These are phyloP conservation scores for Tringa solitaria DNA, from an alignment of 2,113 vertebrate species.

Conservation along the genomic window DNA sequence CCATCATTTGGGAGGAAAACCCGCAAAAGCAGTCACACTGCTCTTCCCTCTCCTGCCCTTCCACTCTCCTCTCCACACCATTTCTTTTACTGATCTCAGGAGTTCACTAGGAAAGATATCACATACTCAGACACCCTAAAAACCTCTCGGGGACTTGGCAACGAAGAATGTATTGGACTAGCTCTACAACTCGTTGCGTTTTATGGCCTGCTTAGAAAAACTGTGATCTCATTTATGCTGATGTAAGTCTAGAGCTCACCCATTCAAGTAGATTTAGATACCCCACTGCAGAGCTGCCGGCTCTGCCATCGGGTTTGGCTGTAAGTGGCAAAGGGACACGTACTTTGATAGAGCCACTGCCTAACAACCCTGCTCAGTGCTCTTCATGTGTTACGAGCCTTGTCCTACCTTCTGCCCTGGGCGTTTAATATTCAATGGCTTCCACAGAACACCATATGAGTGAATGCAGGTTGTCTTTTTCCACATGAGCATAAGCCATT, in stretches of 20 bases:
- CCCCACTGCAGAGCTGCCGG: background rate
- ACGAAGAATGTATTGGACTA: rapidly evolving
- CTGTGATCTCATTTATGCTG: background rate
- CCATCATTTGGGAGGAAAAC: background rate
- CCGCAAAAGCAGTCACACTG: background rate
- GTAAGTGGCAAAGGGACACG: background rate
- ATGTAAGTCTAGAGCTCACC: background rate
- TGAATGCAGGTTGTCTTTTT: rapidly evolving
- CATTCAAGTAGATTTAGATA: background rate
- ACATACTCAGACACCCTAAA: background rate
- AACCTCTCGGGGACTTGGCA: background rate
- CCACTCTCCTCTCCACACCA: background rate
- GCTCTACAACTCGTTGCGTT: background rate
- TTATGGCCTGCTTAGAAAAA: background rate
- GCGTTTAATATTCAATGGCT: rapidly evolving
- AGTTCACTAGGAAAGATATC: background rate
- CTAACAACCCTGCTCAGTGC: no score
- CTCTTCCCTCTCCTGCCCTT: background rate
- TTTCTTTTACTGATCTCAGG: background rate
- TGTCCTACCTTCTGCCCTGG: background rate
- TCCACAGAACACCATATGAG: background rate
- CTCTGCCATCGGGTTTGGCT: background rate
- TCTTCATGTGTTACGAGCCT: background rate
- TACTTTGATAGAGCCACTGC: rapidly evolving
- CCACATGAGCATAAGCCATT: background rate